Percentiles rank a stretch among this genome's conserved stretches.
These are phyloP conservation scores for Alauda arvensis DNA, from an alignment of 2,797 vertebrate species.

Conservation along the genomic window DNA sequence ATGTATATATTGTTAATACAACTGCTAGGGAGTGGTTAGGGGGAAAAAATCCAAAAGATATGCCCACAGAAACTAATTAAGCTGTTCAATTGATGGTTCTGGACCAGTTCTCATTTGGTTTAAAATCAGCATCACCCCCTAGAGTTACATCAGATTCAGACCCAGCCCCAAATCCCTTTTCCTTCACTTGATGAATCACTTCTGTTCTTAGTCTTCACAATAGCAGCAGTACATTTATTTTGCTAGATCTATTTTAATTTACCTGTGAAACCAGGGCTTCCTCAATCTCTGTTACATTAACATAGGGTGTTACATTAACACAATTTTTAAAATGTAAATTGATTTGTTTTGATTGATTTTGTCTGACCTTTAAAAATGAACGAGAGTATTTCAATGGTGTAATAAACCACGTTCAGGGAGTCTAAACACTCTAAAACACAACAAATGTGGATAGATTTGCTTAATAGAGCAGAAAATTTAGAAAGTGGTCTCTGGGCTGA, in stretches of 20 bases:
- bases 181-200: neutral
- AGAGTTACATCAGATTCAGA: neutral
- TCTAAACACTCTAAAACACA: neutral
- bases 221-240: conserved; percentile 4
- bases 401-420: neutral
- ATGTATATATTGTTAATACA: neutral
- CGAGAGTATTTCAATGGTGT: conserved; percentile 19
- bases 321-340: conserved; percentile 41
- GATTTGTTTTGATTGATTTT: conserved; percentile 58
- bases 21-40: neutral
- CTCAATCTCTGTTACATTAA: neutral
- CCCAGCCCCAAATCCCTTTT: neutral
- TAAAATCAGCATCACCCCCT: neutral
- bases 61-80: neutral
- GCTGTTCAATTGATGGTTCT: neutral
- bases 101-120: neutral
- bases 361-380: conserved; percentile 54
- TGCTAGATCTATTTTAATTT: conserved; percentile 32
- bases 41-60: neutral
- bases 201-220: neutral
- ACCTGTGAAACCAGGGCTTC: neutral
- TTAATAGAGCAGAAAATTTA: neutral
- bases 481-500: neutral
- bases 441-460: neutral
- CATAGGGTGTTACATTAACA: neutral